Percentiles rank a stretch among this genome's conserved stretches.
Conservation (phyloP, 2,888 invertebrate species). For the Lasioglossum marginatum region DNA sequence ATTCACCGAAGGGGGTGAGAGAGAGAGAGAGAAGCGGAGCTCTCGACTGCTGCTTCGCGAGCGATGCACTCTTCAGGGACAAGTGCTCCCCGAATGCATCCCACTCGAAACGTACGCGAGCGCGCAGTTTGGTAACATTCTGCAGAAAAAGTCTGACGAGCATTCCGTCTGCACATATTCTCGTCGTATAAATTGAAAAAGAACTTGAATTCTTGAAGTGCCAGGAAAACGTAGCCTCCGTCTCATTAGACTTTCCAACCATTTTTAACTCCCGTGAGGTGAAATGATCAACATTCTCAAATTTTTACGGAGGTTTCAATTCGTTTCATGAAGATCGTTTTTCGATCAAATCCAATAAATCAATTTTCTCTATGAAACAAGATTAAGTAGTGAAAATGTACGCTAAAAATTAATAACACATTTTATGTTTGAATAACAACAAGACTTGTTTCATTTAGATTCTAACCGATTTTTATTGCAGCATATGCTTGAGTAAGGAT, state of each 20-base stretch:
- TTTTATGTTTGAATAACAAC: background rate
- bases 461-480: background rate
- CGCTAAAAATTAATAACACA: too few relatives aligned
- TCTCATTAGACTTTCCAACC: background rate
- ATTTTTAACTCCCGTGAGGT: background rate
- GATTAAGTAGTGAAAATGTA: too few relatives aligned
- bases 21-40: background rate
- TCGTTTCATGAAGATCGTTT: background rate
- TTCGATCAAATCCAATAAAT: too few relatives aligned
- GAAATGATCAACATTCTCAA: background rate
- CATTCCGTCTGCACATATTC: background rate
- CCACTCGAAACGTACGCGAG: background rate
- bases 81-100: slow-evolving; percentile 2
- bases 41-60: slow-evolving; percentile 7
- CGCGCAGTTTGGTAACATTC: background rate
- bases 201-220: background rate
- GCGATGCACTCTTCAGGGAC: slow-evolving; percentile 1
- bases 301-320: background rate
- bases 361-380: too few relatives aligned
- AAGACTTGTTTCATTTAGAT: background rate
- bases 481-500: too few relatives aligned
- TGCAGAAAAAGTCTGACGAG: background rate
- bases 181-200: background rate
- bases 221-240: background rate
- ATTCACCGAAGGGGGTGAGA: background rate